phyloP scores from a whole-genome alignment of 2,113 vertebrate species.

The Caretta caretta region DNA sequence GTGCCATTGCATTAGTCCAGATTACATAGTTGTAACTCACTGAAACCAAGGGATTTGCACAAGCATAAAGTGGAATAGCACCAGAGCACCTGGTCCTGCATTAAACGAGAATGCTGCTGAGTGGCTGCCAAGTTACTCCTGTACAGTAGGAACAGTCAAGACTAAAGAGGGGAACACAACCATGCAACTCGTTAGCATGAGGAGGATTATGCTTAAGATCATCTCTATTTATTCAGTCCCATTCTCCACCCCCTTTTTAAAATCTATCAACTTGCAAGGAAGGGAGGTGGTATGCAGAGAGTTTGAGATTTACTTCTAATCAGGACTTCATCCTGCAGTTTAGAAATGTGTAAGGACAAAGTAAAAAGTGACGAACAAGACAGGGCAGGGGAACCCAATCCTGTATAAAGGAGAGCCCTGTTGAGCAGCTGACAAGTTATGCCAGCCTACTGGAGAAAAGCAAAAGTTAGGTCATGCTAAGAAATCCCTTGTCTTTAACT shows the following conservation, averaged over 20 bases:
- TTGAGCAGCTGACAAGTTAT: not conserved
- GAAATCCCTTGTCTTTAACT: not conserved
- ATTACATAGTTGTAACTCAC: not conserved
- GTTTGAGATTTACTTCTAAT: not conserved
- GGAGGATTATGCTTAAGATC: not conserved
- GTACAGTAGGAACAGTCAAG: not conserved
- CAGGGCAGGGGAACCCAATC: not conserved
- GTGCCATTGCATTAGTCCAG: not conserved
- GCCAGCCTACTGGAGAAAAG: not conserved
- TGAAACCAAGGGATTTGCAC: accelerated
- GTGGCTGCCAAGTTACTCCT: not conserved
- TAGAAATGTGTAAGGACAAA: not conserved
- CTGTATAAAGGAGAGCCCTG: not conserved
- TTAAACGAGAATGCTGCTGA: not conserved
- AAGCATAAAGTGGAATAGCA: not conserved
- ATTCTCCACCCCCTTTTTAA: not conserved
- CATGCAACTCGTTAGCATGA: not conserved
- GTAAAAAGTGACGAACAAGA: not conserved
- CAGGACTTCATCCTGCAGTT: conserved; percentile 8
- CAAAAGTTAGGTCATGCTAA: not conserved
- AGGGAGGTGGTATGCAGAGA: not conserved
- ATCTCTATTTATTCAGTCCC: not conserved
- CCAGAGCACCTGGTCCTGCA: not conserved
- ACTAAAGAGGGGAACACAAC: accelerated
- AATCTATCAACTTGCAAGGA: not conserved